Percentiles rank a stretch among this genome's conserved stretches.
Evolutionary conservation across 2,113 vertebrate genomes (phyloP).

Genomic region (Sakesphorus luctuosus): DNA sequence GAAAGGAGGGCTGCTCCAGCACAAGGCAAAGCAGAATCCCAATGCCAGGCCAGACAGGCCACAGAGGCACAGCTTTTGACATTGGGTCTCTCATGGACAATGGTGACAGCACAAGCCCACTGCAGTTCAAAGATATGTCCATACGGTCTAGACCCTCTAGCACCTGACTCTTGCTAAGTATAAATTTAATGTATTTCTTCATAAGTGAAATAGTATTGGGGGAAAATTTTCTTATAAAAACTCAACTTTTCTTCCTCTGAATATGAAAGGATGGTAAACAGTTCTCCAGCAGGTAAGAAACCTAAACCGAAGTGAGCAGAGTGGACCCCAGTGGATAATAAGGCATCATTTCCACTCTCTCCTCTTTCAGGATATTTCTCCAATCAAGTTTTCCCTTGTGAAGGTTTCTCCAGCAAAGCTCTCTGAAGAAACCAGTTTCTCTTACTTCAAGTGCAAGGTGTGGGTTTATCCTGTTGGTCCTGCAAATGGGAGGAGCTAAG

Average conservation of each 20-base stretch:
- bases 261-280: background rate
- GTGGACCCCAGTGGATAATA: too few species aligned
- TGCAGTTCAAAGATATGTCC: background rate
- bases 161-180: background rate
- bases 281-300: background rate
- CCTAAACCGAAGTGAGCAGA: background rate
- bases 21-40: background rate
- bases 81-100: background rate
- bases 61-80: background rate
- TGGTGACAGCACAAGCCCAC: background rate
- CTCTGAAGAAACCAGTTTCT: background rate
- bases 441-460: background rate
- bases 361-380: background rate
- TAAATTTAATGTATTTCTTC: background rate
- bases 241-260: background rate
- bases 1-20: background rate
- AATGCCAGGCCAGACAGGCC: rapidly evolving
- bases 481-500: background rate
- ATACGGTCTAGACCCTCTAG: background rate
- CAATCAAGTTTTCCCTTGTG: background rate
- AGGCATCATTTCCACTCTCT: background rate
- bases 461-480: background rate
- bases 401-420: background rate
- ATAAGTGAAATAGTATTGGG: background rate
- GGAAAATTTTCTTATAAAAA: background rate